phyloP scores from a whole-genome alignment of 2,797 vertebrate species.

The Silurus aristotelis region DNA sequence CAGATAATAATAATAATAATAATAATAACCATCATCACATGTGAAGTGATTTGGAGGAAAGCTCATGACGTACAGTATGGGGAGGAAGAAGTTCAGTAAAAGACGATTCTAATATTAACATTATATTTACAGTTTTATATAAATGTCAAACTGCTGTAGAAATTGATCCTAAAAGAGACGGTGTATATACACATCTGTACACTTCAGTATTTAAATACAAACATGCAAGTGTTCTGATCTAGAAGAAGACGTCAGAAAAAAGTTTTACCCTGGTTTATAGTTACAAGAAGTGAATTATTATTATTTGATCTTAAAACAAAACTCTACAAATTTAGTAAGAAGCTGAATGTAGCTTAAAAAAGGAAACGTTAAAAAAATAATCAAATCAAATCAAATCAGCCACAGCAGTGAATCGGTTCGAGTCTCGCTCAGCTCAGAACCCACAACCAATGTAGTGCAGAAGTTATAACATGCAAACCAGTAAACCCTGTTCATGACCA shows the following conservation, averaged over 20 bases:
- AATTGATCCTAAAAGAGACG: conserved; percentile 81
- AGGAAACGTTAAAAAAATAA: conserved; percentile 65
- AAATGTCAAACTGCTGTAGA: conserved; percentile 80
- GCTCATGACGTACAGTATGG: conserved; percentile 66
- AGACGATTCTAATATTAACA: conserved; percentile 75
- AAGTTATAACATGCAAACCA: conserved; percentile 22
- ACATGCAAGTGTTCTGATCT: conserved; percentile 80
- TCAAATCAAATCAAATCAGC: not conserved
- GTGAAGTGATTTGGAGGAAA: conserved; percentile 42
- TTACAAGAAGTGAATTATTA: conserved; percentile 71
- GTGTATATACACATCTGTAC: conserved; percentile 82
- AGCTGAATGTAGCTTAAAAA: conserved; percentile 55
- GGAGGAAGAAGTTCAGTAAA: conserved; percentile 60
- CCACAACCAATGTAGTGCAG: conserved; percentile 46
- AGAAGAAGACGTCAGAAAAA: conserved; percentile 69
- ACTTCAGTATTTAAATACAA: conserved; percentile 81
- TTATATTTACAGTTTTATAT: conserved; percentile 77
- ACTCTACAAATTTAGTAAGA: conserved; percentile 48
- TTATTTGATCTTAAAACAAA: conserved; percentile 64
- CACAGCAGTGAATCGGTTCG: conserved; percentile 22
- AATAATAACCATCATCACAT: conserved; percentile 59
- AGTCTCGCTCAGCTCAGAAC: conserved; percentile 27
- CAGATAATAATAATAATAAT: conserved; percentile 54
- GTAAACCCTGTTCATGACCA: conserved; percentile 5
- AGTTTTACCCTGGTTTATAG: conserved; percentile 79